A percentile compares a stretch with the other conserved stretches of the same genome.
Evolutionary conservation across 1,140 invertebrate species (phyloP).

Genomic region (Ips typographus): DNA sequence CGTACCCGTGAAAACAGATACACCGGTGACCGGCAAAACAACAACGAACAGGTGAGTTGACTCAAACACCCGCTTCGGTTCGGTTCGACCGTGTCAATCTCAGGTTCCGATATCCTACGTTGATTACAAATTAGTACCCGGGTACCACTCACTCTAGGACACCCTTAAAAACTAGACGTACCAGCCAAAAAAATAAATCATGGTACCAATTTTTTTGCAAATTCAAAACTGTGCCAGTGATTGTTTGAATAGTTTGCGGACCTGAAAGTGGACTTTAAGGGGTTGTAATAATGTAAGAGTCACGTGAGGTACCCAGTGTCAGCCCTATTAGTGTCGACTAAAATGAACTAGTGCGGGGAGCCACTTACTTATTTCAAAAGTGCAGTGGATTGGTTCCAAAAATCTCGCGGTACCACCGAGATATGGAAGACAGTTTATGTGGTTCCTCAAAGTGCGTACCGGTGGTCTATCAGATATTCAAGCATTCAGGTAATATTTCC

Average conservation of each 20-base stretch:
- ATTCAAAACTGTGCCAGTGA: too few relatives aligned
- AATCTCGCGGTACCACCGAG: neutral
- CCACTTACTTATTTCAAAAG: too few relatives aligned
- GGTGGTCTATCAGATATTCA: slow-evolving; percentile 24
- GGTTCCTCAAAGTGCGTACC: slow-evolving; percentile 18
- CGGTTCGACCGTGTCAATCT: slow-evolving; percentile 13
- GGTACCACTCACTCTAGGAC: neutral
- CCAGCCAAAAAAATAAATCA: neutral
- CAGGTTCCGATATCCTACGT: neutral
- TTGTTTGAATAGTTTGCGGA: too few relatives aligned
- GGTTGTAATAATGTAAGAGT: too few relatives aligned
- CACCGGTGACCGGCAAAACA: slow-evolving; percentile 25
- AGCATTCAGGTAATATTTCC: slow-evolving; percentile 8
- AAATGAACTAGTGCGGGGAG: too few relatives aligned
- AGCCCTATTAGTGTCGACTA: too few relatives aligned
- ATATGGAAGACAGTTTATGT: slow-evolving; percentile 28
- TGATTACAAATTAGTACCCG: slow-evolving; percentile 2
- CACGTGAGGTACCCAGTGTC: too few relatives aligned
- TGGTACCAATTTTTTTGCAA: too few relatives aligned
- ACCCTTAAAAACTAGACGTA: neutral
- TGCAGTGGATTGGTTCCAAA: neutral
- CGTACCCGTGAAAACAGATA: slow-evolving; percentile 27
- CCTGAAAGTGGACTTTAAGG: too few relatives aligned
- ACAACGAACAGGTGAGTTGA: slow-evolving; percentile 25
- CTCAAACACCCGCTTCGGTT: slow-evolving; percentile 27